Evolutionary conservation across 2,888 invertebrate species (phyloP).

Genomic region (Oscheius myriophilus): DNA sequence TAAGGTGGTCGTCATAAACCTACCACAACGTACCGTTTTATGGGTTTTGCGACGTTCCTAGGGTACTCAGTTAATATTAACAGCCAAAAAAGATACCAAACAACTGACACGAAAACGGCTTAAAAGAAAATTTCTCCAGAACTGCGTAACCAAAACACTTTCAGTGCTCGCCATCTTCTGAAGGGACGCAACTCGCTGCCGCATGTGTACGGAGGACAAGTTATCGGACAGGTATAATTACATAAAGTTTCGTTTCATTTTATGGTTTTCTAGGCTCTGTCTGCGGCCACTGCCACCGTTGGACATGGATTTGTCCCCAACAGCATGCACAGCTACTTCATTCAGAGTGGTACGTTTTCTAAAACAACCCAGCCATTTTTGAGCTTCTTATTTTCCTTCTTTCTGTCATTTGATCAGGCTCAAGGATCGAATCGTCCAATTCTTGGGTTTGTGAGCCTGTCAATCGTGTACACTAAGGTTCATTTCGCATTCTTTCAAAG

Average conservation of each 20-base stretch:
- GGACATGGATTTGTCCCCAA: slow-evolving; percentile 70
- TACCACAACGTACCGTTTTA: too few relatives aligned
- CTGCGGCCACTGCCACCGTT: slow-evolving; percentile 72
- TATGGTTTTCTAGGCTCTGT: slow-evolving; percentile 69
- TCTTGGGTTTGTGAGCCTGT: too few relatives aligned
- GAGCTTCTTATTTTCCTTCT: too few relatives aligned
- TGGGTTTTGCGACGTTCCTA: too few relatives aligned
- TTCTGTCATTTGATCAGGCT: too few relatives aligned
- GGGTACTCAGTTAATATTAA: too few relatives aligned
- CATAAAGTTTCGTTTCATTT: background rate
- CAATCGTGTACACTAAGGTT: too few relatives aligned
- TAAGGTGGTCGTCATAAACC: too few relatives aligned
- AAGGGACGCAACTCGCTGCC: slow-evolving; percentile 59
- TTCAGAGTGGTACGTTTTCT: slow-evolving; percentile 68
- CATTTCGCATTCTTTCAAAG: too few relatives aligned
- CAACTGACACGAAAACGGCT: background rate
- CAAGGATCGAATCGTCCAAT: too few relatives aligned
- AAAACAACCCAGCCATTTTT: too few relatives aligned
- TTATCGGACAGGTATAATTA: slow-evolving; percentile 52
- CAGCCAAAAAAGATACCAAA: too few relatives aligned
- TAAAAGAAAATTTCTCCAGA: background rate
- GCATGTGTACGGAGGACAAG: slow-evolving; percentile 72
- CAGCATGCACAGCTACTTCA: slow-evolving; percentile 73
- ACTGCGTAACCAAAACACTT: slow-evolving; percentile 22
- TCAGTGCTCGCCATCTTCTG: slow-evolving; percentile 60